Base-by-base conservation (phyloP, 2,797 vertebrate species). In the Pagetopsis macropterus region DNA sequence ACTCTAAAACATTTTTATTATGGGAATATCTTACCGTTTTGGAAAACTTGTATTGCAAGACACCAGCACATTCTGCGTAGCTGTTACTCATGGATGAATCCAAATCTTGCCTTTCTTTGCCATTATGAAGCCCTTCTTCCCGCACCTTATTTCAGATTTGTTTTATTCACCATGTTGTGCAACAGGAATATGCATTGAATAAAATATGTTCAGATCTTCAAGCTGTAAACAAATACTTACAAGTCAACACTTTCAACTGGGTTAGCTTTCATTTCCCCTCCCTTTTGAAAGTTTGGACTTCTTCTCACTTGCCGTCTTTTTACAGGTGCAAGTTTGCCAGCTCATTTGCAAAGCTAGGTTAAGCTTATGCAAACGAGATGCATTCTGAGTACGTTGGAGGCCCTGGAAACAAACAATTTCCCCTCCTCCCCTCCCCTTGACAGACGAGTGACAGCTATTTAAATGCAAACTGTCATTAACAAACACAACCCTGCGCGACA, bases 351-450 rank as follows among this genome's bases (percentile, higher is more conserved):
- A 91, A 93, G 92, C 92, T 93, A 75, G 94, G 94, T 93, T 94
- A 94, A 95, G 92, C 83, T 92, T 93, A 94, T 94, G 93, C 91
- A 94, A 94, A 94, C 78, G 86, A 94, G 92, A 94, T 94, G 92
- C 93, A 89, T 87, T 74, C 74, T 2, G 84, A 75, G 88, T 89
- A 79, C 90, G 85, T 93, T 23, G 82, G 93, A 90, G 87, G 85
- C 85, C 90, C 33, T 65, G 83, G 90, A 92, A 94, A 93, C 91
- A 89, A 93, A 93, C 90, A 89, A 87, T 91, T 92, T 79, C 88
- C 83, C 81, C 86, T 66, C 84, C 83, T 62, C 60, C 66, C 72
- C 64, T 59, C 76, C 87, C 84, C 76, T 75, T 91, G 92, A 93
- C 89, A 90, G 89, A 63, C 88, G 76, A 94, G 88, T 94, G 94